phyloP scores from a whole-genome alignment of 92 coral and sea anemone species.

The Paramuricea clavata region DNA sequence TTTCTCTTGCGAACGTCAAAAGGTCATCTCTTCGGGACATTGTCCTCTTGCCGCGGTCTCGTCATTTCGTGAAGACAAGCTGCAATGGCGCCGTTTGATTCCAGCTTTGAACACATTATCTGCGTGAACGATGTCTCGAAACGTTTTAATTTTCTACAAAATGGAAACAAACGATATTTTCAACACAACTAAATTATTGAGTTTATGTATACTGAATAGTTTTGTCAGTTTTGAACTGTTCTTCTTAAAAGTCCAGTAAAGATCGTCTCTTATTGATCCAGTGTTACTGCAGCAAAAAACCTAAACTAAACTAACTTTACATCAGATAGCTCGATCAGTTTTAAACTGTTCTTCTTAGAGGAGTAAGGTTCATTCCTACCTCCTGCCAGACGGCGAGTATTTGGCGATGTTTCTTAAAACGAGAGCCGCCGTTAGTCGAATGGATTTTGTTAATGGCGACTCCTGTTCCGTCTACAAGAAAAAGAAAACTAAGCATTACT shows the following conservation, averaged over 20 bases:
- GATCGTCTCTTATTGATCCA: too few species aligned
- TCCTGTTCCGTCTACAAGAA: slow-evolving; percentile 85
- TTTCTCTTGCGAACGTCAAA: not conserved
- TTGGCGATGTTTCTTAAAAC: slow-evolving; percentile 94
- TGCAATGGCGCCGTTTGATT: slow-evolving; percentile 43
- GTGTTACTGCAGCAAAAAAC: too few species aligned
- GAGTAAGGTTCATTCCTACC: slow-evolving; percentile 59
- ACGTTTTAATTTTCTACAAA: slow-evolving; percentile 35
- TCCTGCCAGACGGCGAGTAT: slow-evolving; percentile 93
- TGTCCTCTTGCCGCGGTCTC: slow-evolving; percentile 26
- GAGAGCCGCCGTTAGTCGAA: slow-evolving; percentile 92
- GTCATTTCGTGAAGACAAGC: slow-evolving; percentile 46
- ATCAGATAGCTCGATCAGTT: too few species aligned
- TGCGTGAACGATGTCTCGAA: slow-evolving; percentile 39
- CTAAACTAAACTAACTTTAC: not conserved
- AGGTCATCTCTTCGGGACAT: slow-evolving; percentile 5
- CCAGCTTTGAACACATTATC: slow-evolving; percentile 44
- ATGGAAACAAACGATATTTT: not conserved
- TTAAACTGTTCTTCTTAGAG: not conserved
- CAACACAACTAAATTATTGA: not conserved
- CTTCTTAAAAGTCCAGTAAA: too few species aligned
- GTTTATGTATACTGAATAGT: too few species aligned
- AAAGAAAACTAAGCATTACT: slow-evolving; percentile 9
- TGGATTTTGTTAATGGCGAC: slow-evolving; percentile 94
- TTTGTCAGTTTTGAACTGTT: too few species aligned